Percentiles rank a stretch among this genome's conserved stretches.
Evolutionary conservation across 1,140 invertebrate species (phyloP).

Genomic region (Eueides isabella): DNA sequence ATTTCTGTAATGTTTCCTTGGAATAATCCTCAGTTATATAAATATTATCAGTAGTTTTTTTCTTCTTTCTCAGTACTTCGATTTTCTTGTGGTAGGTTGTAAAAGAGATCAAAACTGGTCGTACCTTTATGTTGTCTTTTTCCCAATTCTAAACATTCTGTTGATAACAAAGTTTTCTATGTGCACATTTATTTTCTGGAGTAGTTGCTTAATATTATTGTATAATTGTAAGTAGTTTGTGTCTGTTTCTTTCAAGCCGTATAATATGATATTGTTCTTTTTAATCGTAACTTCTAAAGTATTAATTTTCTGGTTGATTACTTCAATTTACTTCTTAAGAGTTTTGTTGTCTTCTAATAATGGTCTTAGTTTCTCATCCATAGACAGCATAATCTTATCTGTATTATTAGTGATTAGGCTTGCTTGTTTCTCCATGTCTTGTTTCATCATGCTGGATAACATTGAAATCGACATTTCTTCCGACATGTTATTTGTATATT

Average conservation of each 20-base stretch:
- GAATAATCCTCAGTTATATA: neutral
- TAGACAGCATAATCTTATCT: neutral
- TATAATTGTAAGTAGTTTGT: constrained; percentile 7
- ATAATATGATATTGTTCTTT: constrained; percentile 14
- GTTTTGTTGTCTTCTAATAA: constrained; percentile 8
- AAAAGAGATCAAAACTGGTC: neutral
- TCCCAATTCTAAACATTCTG: neutral
- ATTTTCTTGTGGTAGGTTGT: neutral
- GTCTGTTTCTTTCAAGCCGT: neutral
- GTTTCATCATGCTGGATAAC: too few species aligned
- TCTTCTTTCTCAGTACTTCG: neutral
- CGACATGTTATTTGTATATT: too few species aligned
- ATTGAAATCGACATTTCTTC: too few species aligned
- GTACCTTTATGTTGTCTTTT: neutral
- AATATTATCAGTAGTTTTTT: neutral
- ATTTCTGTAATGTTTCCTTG: neutral
- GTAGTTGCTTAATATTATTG: neutral
- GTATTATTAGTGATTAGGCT: too few species aligned
- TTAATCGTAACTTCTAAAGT: neutral
- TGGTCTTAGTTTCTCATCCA: constrained; percentile 16
- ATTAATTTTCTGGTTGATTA: constrained; percentile 8
- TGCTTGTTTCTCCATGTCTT: too few species aligned
- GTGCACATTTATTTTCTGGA: neutral
- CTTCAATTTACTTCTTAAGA: neutral
- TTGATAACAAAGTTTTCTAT: neutral